Base-by-base conservation (phyloP, 2,113 vertebrate genomes). In the Heterotis niloticus region DNA sequence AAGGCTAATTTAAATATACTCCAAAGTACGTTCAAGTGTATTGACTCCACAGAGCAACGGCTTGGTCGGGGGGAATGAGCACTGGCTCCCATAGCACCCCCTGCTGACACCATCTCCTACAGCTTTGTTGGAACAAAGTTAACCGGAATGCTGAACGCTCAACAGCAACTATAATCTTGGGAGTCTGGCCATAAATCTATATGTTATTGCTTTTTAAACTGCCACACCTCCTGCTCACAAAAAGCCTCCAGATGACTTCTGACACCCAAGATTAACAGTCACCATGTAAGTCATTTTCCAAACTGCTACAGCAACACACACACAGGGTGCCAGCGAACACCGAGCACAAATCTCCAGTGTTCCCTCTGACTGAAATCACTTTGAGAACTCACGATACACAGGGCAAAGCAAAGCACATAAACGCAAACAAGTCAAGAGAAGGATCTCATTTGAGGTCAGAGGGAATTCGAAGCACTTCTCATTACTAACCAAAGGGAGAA, bases 381-480 rank as follows among this genome's bases (percentile, higher is more conserved):
- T 72, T 78, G 72, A 80, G 75, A 34, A 57, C 54, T 77, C 73
- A 62, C 81, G 75, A 78, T 78, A 79, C 81, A 79, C 78, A 82
- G 75, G 81, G 75, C 75, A 71, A 77, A 78, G 87, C 34, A 44
- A 66, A 23, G 67, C 81, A 56, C 66, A 23, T 84, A 86, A 81
- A 77, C 81, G 80, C 85, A 88, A 93, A 90, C 84, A 86, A 86
- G 87, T 23, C 14, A 90, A 88, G 81, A 78, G 83, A 82, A 76
- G 82, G 72, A 84, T 82, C 80, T 82, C 83, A 76, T 66, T 76
- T 83, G 81, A 79, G 82, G 82, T 79, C 62, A n/a, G 78, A 82
- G 85, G 84, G 86, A 89, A 90, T 90, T 78, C 69, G 29, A 89
- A 91, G 83, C 87, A 91, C 86, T 71, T 84, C 83, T 78, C 76